These are phyloP conservation scores for Volucella bombylans DNA, from an alignment of 2,888 invertebrate genomes.

Conservation along the genomic window DNA sequence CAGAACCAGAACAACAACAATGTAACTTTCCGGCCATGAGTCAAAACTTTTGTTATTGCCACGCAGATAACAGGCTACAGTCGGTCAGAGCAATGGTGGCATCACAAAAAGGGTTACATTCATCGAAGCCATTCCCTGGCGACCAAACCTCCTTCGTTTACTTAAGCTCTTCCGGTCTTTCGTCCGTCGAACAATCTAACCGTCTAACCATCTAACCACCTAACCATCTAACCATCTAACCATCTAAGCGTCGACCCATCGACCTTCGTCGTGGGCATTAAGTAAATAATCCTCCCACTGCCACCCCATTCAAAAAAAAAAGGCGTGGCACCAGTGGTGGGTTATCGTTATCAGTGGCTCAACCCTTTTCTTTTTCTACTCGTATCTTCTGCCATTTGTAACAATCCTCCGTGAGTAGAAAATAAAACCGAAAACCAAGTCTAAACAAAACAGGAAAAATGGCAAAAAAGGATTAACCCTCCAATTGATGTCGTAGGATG, in stretches of 20 bases:
- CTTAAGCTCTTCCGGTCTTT: slow-evolving; percentile 52
- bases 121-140: slow-evolving; percentile 38
- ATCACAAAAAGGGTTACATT: slow-evolving; percentile 35
- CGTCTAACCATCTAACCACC: too few species aligned
- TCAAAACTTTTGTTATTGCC: slow-evolving; percentile 64
- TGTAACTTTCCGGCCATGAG: slow-evolving; percentile 34
- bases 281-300: slow-evolving; percentile 34
- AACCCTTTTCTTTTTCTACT: slow-evolving; percentile 49
- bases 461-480: slow-evolving; percentile 66
- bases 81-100: neutral
- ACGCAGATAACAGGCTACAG: slow-evolving; percentile 36
- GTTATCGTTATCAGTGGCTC: slow-evolving; percentile 51
- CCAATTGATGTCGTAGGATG: slow-evolving; percentile 32
- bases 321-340: slow-evolving; percentile 28
- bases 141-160: slow-evolving; percentile 33
- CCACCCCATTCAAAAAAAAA: neutral
- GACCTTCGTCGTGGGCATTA: slow-evolving; percentile 57
- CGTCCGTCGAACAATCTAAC: too few species aligned
- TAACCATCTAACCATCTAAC: too few species aligned
- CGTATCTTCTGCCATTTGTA: slow-evolving; percentile 57
- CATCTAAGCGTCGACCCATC: neutral
- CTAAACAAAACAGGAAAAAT: slow-evolving; percentile 35
- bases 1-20: neutral
- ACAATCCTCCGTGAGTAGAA: slow-evolving; percentile 50
- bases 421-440: slow-evolving; percentile 51